Evolutionary conservation across 2,888 invertebrate genomes (phyloP), one percentile per base, ranked within the genome.

Genomic region (Spodoptera exigua): DNA sequence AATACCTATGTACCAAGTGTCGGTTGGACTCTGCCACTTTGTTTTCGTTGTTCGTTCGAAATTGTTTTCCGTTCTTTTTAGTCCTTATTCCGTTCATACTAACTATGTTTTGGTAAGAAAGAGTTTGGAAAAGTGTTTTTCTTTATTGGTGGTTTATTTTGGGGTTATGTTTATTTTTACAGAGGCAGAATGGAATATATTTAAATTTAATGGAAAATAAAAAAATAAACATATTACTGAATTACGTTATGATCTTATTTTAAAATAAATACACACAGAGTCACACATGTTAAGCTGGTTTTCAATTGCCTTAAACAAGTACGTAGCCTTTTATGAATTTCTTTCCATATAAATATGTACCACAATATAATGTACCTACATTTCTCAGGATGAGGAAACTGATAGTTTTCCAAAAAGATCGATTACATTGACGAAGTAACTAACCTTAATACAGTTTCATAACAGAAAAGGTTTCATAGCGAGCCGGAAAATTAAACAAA

Each of bases 1-100:
- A 69, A 71, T 71, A 75, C 46, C 52, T 73, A 68, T 67, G 58
- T 57, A 59, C 48, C 57, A 47, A 64, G 60, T 57, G 54, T 44
- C 17, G 48, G 55, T 39, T 60, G 53, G 43, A 32, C 18, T 18
- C 27, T 9, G 14, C 13, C 32, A 57, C 40, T 43, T 59, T 58
- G 58, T 65, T 69, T 54, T 44, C 39, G 43, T 41, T 51, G 43
- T 9, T 18, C 5, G 17, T 18, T 21, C 12, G 34, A 41, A 35
- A 51, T 18, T 54, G 56, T 49, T 36, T 47, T 36, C 44, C 37
- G 34, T 14, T 52, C 44, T 4, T 52, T 0, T 9, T 27, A 27
- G 46, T 47, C 17, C 27, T 48, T 27, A 37, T n/a, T 18, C n/a
- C n/a, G n/a, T n/a, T n/a, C n/a, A n/a, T 27, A 11, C 36, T 10